Evolutionary conservation across 2,888 invertebrate species (phyloP).

Genomic region (Gordius sp.): DNA sequence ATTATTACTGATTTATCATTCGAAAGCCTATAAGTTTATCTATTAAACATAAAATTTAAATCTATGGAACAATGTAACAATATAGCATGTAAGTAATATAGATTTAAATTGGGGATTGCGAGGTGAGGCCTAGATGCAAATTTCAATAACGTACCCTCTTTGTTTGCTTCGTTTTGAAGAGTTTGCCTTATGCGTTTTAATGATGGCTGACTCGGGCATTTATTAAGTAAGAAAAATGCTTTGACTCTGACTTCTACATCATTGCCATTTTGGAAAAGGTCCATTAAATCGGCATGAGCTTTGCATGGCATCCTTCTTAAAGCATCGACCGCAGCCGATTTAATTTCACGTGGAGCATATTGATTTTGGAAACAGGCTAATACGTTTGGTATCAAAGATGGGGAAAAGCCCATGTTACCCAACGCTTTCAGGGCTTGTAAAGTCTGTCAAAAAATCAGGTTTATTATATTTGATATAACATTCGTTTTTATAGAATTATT

Average conservation of each 20-base stretch:
- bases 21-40: no score
- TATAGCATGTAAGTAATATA: no score
- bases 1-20: no score
- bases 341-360: neutral
- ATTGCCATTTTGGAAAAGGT: neutral
- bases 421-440: neutral
- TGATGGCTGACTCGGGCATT: neutral
- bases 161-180: neutral
- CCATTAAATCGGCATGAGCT: neutral
- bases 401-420: neutral
- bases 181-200: neutral
- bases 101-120: no score
- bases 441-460: neutral
- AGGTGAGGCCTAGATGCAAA: no score
- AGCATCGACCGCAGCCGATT: neutral
- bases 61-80: no score
- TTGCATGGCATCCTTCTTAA: slow-evolving; percentile 6
- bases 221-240: neutral
- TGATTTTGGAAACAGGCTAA: slow-evolving; percentile 5
- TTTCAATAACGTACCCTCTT: neutral
- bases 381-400: neutral
- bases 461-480: neutral
- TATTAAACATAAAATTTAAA: no score
- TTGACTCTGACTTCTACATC: neutral
- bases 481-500: neutral